Evolutionary conservation across 2,888 invertebrate species (phyloP).

Genomic region (Drosophila anomelani): DNA sequence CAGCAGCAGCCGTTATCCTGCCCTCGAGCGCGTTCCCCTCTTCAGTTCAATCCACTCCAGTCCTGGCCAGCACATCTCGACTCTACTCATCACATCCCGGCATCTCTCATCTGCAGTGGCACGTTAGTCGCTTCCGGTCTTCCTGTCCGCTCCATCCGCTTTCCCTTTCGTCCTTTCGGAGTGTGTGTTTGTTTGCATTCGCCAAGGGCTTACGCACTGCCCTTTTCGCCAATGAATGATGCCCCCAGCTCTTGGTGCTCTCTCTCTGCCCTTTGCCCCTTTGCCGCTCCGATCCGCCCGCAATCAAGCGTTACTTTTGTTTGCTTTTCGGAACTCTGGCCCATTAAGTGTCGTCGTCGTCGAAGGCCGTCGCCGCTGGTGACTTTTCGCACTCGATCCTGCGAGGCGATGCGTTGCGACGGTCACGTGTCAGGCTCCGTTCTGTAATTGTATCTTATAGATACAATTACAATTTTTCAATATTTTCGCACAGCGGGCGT

Average conservation of each 20-base stretch:
- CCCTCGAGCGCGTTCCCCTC: constrained; percentile 39
- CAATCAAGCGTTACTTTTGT: constrained; percentile 79
- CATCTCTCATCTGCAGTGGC: constrained; percentile 44
- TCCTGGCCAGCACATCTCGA: constrained; percentile 13
- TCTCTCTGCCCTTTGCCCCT: constrained; percentile 3
- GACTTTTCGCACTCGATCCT: constrained; percentile 74
- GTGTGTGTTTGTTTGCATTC: constrained; percentile 61
- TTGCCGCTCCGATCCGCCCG: constrained; percentile 60
- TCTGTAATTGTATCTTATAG: constrained; percentile 77
- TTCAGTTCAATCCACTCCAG: constrained; percentile 8
- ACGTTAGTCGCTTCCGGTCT: constrained; percentile 71
- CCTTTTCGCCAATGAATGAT: constrained; percentile 55
- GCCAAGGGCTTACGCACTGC: constrained; percentile 61
- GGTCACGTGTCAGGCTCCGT: constrained; percentile 68
- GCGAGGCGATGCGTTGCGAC: constrained; percentile 34
- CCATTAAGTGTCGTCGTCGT: constrained; percentile 69
- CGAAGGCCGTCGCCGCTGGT: constrained; percentile 41
- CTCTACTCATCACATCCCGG: constrained; percentile 34
- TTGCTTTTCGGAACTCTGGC: constrained; percentile 79
- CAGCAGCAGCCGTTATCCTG: constrained; percentile 69
- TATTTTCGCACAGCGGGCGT: constrained; percentile 75
- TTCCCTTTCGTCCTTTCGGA: not conserved
- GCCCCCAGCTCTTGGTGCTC: not conserved
- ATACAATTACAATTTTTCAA: constrained; percentile 80
- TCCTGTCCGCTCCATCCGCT: constrained; percentile 23